These are phyloP conservation scores for Esox niger DNA, from an alignment of 2,113 vertebrate genomes.

Conservation along the genomic window DNA sequence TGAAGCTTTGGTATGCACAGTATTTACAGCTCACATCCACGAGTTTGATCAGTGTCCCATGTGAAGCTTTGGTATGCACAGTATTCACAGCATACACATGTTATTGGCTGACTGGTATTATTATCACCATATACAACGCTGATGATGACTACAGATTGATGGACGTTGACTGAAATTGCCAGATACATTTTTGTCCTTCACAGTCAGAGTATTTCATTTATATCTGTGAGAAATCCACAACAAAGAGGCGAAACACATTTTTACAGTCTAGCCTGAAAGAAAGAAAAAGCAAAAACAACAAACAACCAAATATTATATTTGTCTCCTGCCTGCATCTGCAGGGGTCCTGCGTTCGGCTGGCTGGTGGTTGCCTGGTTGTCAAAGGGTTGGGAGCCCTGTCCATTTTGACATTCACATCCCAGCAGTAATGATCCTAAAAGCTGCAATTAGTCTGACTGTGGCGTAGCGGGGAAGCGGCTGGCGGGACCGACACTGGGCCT, in stretches of 20 bases:
- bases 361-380: slow-evolving; percentile 67
- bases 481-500: slow-evolving; percentile 49
- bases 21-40: too few relatives aligned
- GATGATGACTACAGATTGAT: too few relatives aligned
- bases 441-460: slow-evolving; percentile 78
- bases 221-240: too few relatives aligned
- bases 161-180: too few relatives aligned
- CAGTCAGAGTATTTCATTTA: too few relatives aligned
- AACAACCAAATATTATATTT: slow-evolving; percentile 41
- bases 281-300: slow-evolving; percentile 21
- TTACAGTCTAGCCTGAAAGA: not conserved
- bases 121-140: too few relatives aligned
- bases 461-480: slow-evolving; percentile 68
- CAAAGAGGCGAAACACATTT: slow-evolving; percentile 17
- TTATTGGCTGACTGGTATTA: too few relatives aligned
- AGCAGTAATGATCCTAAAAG: slow-evolving; percentile 80
- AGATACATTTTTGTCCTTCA: too few relatives aligned
- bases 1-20: too few relatives aligned
- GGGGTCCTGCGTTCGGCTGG: slow-evolving; percentile 57
- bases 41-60: too few relatives aligned
- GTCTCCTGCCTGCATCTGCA: slow-evolving; percentile 44
- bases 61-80: too few relatives aligned
- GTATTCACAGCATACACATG: too few relatives aligned
- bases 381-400: slow-evolving; percentile 67
- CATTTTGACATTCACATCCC: slow-evolving; percentile 78